These are phyloP conservation scores for Drymonia ruficornis DNA, from an alignment of 2,888 invertebrate genomes.

Conservation along the genomic window DNA sequence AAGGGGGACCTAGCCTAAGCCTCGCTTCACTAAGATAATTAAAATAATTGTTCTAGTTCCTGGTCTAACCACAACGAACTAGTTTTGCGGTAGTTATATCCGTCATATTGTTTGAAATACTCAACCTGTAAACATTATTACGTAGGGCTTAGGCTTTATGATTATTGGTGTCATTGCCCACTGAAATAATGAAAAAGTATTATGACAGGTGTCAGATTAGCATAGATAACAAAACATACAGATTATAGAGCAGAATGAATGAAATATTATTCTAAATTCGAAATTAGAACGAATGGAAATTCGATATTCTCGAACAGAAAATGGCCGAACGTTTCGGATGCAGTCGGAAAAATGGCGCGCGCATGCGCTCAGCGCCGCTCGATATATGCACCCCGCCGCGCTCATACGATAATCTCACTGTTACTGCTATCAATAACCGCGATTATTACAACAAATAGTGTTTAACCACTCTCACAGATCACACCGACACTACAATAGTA, in stretches of 20 bases:
- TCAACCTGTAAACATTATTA: background rate
- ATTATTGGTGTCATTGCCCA: background rate
- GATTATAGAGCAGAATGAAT: background rate
- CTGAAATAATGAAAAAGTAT: background rate
- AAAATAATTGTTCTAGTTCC: too few species aligned
- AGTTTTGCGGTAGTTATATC: background rate
- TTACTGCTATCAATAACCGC: slow-evolving; percentile 7
- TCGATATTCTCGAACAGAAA: slow-evolving; percentile 64
- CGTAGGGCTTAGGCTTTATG: background rate
- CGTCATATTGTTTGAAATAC: background rate
- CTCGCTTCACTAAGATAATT: too few species aligned
- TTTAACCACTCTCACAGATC: slow-evolving; percentile 2
- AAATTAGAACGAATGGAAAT: slow-evolving; percentile 6
- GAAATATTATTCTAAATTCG: background rate
- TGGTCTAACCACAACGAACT: background rate
- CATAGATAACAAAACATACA: background rate
- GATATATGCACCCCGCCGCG: slow-evolving; percentile 76
- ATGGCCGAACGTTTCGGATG: slow-evolving; percentile 64
- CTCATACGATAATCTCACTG: slow-evolving; percentile 57
- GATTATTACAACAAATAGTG: background rate
- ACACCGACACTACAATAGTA: slow-evolving; percentile 29
- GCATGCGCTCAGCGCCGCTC: slow-evolving; percentile 79
- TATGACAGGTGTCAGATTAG: background rate
- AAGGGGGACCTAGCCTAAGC: too few species aligned
- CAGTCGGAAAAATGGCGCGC: slow-evolving; percentile 70